Percentiles rank a stretch among this genome's conserved stretches.
These are phyloP conservation scores for Ophion obscuratus DNA, from an alignment of 2,888 invertebrate genomes.

Conservation along the genomic window DNA sequence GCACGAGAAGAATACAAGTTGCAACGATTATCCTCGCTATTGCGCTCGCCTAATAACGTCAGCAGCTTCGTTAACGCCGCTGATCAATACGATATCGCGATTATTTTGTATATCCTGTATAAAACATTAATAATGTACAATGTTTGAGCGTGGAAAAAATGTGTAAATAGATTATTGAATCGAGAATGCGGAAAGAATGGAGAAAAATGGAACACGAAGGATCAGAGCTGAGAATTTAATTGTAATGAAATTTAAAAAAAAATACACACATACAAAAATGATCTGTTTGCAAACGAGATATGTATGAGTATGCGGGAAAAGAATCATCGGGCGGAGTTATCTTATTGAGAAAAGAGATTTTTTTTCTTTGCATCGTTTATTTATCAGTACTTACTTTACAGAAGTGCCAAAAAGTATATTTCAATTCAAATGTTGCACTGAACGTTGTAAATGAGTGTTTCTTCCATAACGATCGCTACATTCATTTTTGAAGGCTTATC, in stretches of 20 bases:
- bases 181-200: slow-evolving; percentile 29
- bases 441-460: neutral
- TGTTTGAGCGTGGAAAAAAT: slow-evolving; percentile 29
- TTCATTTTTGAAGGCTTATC: neutral
- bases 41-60: slow-evolving; percentile 48
- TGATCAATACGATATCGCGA: slow-evolving; percentile 47
- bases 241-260: neutral
- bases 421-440: neutral
- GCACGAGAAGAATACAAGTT: slow-evolving; percentile 14
- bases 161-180: slow-evolving; percentile 39
- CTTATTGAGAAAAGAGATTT: neutral
- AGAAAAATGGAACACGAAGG: slow-evolving; percentile 1
- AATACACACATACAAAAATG: neutral
- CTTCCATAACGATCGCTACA: neutral
- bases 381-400: neutral
- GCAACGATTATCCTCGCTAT: slow-evolving; percentile 45
- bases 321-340: neutral
- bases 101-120: slow-evolving; percentile 63
- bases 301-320: neutral
- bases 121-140: slow-evolving; percentile 50
- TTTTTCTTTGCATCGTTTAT: slow-evolving; percentile 15
- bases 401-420: neutral
- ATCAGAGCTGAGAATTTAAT: slow-evolving; percentile 4
- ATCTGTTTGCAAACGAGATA: slow-evolving; percentile 6
- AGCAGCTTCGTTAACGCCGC: slow-evolving; percentile 52